A percentile compares a stretch with the other conserved stretches of the same genome.
Conservation (phyloP, 1,140 invertebrate species). For the Drosophila seguyi region DNA sequence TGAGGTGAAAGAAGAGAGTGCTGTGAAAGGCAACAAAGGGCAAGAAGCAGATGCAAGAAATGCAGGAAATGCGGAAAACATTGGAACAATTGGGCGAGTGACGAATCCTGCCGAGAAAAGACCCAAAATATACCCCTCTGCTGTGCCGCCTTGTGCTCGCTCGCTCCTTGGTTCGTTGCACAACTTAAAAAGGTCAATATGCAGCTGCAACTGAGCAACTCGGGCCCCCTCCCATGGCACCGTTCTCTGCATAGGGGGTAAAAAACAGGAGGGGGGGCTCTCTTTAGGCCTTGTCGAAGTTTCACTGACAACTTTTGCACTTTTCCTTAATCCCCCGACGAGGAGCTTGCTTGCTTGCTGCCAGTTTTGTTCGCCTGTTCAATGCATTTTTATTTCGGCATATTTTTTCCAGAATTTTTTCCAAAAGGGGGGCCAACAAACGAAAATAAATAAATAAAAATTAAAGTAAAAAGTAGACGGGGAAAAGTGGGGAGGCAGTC, state of each 20-base stretch:
- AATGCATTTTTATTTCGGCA: conserved; percentile 71
- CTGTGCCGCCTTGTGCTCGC: not conserved
- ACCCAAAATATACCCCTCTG: conserved; percentile 12
- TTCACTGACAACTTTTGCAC: conserved; percentile 24
- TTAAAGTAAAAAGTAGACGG: not conserved
- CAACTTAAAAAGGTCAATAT: conserved; percentile 62
- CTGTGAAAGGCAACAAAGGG: conserved; percentile 27
- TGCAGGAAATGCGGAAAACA: conserved; percentile 19
- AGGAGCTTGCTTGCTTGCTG: conserved; percentile 31
- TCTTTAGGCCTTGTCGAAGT: conserved; percentile 40
- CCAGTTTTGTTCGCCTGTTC: conserved; percentile 62
- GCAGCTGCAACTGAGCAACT: conserved; percentile 36
- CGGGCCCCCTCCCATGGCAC: not conserved
- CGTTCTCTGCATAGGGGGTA: not conserved
- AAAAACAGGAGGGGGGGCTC: not conserved
- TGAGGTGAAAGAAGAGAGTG: conserved; percentile 65
- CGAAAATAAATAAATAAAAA: conserved; percentile 1
- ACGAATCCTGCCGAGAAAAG: conserved; percentile 37
- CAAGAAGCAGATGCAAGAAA: conserved; percentile 26
- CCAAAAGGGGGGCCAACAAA: not conserved
- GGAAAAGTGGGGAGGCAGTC: not conserved
- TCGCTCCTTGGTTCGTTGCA: conserved; percentile 60
- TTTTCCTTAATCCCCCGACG: conserved; percentile 8
- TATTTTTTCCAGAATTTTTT: conserved; percentile 58
- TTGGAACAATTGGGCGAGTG: conserved; percentile 29